Conservation (phyloP, 2,113 vertebrate genomes). For the Trogon surrucura region DNA sequence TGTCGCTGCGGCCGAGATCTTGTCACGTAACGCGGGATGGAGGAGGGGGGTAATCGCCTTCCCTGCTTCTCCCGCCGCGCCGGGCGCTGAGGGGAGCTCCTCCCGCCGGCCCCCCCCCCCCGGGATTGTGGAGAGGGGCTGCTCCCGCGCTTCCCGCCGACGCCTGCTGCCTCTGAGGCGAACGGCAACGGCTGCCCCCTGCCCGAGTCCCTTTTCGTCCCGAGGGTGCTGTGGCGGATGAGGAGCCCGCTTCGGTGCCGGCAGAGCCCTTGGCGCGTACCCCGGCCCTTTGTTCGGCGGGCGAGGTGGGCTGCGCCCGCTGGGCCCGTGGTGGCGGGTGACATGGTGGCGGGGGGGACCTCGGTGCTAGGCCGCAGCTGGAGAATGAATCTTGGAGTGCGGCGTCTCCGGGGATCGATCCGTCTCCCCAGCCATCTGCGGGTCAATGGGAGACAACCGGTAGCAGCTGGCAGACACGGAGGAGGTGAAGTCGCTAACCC, state of each 20-base stretch:
- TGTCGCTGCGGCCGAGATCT: not conserved
- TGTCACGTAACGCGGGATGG: not conserved
- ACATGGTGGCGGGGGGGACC: not conserved
- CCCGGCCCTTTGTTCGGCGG: not conserved
- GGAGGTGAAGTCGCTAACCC: not conserved
- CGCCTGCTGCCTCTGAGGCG: not conserved
- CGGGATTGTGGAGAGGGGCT: not conserved
- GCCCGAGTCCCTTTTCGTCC: not conserved
- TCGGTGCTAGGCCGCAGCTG: conserved; percentile 12
- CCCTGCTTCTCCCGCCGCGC: too few relatives aligned
- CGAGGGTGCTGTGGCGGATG: not conserved
- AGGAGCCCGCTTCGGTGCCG: not conserved
- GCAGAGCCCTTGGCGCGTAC: rapidly evolving
- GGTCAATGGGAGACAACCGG: not conserved
- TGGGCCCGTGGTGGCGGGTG: not conserved
- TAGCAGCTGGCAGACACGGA: conserved; percentile 21
- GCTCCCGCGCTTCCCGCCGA: not conserved
- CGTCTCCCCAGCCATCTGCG: conserved; percentile 25
- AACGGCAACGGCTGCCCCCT: not conserved
- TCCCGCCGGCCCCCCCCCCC: not conserved
- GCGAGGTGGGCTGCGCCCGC: rapidly evolving
- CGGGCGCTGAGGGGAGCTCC: not conserved
- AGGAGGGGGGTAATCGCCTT: not conserved
- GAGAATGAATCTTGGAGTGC: not conserved
- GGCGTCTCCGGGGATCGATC: not conserved